Evolutionary conservation across 2,113 vertebrate genomes (phyloP).

Genomic region (Tinamus guttatus): DNA sequence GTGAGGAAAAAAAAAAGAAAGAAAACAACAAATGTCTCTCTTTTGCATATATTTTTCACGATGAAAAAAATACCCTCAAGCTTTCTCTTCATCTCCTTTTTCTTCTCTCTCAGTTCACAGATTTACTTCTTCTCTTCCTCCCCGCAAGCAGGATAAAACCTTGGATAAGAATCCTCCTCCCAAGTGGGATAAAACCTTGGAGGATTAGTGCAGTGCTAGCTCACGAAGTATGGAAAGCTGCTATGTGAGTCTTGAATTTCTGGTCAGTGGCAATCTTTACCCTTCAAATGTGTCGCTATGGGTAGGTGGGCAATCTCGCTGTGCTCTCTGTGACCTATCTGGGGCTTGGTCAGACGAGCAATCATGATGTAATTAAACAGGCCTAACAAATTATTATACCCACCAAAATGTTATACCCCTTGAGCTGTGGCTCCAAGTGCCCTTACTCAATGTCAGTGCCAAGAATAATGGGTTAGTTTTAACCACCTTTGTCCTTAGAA

Average conservation of each 20-base stretch:
- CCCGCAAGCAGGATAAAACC: background rate
- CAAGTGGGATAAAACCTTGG: background rate
- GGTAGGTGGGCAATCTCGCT: background rate
- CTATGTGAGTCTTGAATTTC: constrained; percentile 33
- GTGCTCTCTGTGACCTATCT: background rate
- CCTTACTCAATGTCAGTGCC: background rate
- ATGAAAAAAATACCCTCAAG: background rate
- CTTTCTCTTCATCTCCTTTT: background rate
- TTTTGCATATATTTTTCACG: background rate
- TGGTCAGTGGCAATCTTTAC: constrained; percentile 1
- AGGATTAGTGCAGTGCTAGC: background rate
- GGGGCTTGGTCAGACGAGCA: background rate
- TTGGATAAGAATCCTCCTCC: too few relatives aligned
- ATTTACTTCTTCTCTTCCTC: background rate
- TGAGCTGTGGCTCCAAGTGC: accelerated
- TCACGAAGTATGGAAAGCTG: background rate
- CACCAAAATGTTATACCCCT: background rate
- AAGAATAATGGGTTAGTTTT: background rate
- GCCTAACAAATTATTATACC: background rate
- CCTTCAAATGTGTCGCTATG: background rate
- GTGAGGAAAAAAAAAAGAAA: accelerated
- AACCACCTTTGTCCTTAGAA: background rate
- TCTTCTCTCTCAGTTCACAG: background rate
- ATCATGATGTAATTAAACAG: background rate
- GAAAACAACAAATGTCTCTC: background rate